Evolutionary conservation across 2,797 vertebrate species (phyloP).

Genomic region (Hypotaenidia okinawae): DNA sequence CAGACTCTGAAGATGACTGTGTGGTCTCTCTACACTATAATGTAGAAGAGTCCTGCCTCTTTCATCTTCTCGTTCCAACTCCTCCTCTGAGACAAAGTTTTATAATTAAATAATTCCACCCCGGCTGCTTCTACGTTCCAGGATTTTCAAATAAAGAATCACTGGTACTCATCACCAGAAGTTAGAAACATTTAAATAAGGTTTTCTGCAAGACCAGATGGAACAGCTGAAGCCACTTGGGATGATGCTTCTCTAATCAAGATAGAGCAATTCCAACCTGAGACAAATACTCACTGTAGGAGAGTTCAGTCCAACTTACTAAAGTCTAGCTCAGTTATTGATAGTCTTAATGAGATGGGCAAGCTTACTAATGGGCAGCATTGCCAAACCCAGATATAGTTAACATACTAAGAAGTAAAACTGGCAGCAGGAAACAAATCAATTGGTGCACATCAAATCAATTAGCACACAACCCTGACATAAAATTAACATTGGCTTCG

Average conservation of each 20-base stretch:
- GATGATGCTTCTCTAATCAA: background rate
- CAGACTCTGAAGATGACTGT: background rate
- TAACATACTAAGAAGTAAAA: background rate
- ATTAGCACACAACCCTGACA: background rate
- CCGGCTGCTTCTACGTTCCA: background rate
- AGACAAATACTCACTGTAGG: background rate
- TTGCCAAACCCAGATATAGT: background rate
- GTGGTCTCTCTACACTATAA: background rate
- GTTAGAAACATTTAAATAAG: no score
- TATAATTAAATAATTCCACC: background rate
- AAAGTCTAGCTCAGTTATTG: background rate
- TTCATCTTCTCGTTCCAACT: background rate
- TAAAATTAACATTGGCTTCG: background rate
- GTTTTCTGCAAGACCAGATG: background rate
- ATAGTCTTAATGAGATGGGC: background rate
- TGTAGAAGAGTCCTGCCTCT: background rate
- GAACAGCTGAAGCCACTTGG: background rate
- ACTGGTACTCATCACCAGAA: background rate
- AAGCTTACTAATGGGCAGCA: background rate
- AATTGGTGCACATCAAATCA: background rate
- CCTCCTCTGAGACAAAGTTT: background rate
- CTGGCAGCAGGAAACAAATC: background rate
- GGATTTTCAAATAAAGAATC: background rate
- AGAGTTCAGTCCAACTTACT: background rate
- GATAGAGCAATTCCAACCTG: background rate